Conservation (phyloP, 2,888 invertebrate genomes). For the Ramazzottius varieornatus region DNA sequence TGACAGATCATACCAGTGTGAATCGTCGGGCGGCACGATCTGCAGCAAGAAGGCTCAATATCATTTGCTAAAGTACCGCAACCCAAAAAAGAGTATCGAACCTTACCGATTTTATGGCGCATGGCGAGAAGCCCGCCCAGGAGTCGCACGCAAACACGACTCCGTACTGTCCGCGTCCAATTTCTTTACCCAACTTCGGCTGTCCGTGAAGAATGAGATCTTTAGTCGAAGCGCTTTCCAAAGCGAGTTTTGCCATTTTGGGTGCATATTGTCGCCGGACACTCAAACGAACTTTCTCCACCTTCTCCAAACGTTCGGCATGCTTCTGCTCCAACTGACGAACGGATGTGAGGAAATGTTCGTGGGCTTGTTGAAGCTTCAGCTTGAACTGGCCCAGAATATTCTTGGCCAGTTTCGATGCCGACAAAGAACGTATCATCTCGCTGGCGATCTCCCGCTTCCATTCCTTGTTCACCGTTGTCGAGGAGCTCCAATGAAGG, state of each 20-base stretch:
- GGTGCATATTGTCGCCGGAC: slow-evolving; percentile 53
- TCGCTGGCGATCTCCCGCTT: slow-evolving; percentile 39
- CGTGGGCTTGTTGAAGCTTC: slow-evolving; percentile 45
- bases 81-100: no score
- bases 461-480: slow-evolving; percentile 30
- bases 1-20: slow-evolving; percentile 64
- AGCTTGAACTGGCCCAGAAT: slow-evolving; percentile 49
- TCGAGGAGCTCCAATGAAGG: slow-evolving; percentile 4
- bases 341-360: slow-evolving; percentile 44
- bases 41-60: no score
- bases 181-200: slow-evolving; percentile 28
- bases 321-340: slow-evolving; percentile 41
- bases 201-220: slow-evolving; percentile 18
- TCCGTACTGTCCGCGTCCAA: slow-evolving; percentile 55
- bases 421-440: slow-evolving; percentile 40
- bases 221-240: slow-evolving; percentile 37
- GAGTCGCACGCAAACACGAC: slow-evolving; percentile 53
- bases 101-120: slow-evolving; percentile 65
- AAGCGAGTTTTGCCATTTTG: slow-evolving; percentile 44
- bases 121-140: slow-evolving; percentile 45
- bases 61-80: no score
- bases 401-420: slow-evolving; percentile 39
- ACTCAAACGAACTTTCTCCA: slow-evolving; percentile 47
- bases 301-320: slow-evolving; percentile 42
- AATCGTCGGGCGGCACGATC: slow-evolving; percentile 57